Evolutionary conservation across 2,888 invertebrate species (phyloP).

Genomic region (Chymomyza fuscimana): DNA sequence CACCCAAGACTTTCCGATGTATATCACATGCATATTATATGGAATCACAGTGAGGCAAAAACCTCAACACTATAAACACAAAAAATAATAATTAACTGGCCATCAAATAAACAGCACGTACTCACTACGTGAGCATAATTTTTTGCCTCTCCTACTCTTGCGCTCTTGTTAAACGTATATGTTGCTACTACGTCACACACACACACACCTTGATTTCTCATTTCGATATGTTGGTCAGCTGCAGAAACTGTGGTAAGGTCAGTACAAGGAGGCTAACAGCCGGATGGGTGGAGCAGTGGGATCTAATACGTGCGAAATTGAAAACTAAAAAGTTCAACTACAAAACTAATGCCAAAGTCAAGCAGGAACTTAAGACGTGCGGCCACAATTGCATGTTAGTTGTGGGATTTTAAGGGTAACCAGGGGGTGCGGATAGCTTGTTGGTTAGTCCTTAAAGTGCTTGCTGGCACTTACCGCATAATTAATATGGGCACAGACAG

Average conservation of each 20-base stretch:
- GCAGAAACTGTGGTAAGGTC: conserved; percentile 6
- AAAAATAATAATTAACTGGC: conserved; percentile 77
- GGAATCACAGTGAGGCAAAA: conserved; percentile 7
- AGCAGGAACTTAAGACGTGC: background rate
- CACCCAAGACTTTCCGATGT: conserved; percentile 31
- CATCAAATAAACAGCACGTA: conserved; percentile 80
- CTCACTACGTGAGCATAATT: conserved; percentile 80
- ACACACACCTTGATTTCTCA: conserved; percentile 56
- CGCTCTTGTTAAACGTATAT: background rate
- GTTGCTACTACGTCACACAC: background rate
- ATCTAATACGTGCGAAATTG: conserved; percentile 64
- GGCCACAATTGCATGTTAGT: conserved; percentile 21
- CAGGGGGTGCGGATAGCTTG: background rate
- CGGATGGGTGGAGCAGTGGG: conserved; percentile 28
- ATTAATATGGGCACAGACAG: conserved; percentile 62
- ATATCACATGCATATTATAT: conserved; percentile 54
- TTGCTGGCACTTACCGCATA: conserved; percentile 55
- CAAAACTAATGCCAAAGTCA: conserved; percentile 63
- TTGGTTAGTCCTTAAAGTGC: background rate
- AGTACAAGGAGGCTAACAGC: background rate
- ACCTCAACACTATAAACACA: conserved; percentile 63
- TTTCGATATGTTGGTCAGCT: conserved; percentile 54
- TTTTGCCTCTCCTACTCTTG: conserved; percentile 31
- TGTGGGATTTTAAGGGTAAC: background rate
- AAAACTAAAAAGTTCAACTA: conserved; percentile 53